Evolutionary conservation across 2,113 vertebrate species (phyloP), one percentile per base, ranked within the genome.

Genomic region (Colossoma macropomum): DNA sequence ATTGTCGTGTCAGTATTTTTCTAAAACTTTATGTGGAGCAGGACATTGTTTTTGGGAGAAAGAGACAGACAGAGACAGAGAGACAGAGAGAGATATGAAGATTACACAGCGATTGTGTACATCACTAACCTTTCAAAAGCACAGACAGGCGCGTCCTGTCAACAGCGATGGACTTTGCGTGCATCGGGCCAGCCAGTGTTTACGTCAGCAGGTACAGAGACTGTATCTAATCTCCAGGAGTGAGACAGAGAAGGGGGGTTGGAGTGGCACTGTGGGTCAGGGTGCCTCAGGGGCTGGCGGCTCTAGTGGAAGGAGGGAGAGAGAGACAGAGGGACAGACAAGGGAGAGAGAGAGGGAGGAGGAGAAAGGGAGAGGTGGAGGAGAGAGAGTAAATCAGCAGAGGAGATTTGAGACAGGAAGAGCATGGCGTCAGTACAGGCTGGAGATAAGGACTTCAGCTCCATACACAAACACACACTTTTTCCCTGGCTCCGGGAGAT

Each of bases 351-450:
- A 73, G 6, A 80, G 60, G 62, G 81, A 68, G 32, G 56, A 86
- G 81, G 8, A 77, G 79, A 75, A 45, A 84, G 85, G 88, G 88
- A 91, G 92, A 77, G 85, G 88, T n/a, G 69, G 86, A 89, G 84
- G 83, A 13, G 34, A 84, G 90, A 93, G 93, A 91, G 93, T 84
- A 94, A 95, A 95, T 92, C 90, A 89, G 92, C 91, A 95, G 92
- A 92, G 77, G 90, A 94, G 93, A 95, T 94, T 93, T 95, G 94
- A 95, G 95, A 96, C 95, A 96, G 95, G 95, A 96, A 96, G 92
- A 94, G 91, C 91, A 87, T 91, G 94, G 95, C 95, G 95, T 94
- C 95, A 91, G 95, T 89, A 90, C 88, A 87, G 86, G 90, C 90
- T 90, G 90, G 93, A 93, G 94, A 95, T 95, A 95, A 95, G 91